phyloP scores from a whole-genome alignment of 2,888 invertebrate species.

The Meiosimyza decipiens region DNA sequence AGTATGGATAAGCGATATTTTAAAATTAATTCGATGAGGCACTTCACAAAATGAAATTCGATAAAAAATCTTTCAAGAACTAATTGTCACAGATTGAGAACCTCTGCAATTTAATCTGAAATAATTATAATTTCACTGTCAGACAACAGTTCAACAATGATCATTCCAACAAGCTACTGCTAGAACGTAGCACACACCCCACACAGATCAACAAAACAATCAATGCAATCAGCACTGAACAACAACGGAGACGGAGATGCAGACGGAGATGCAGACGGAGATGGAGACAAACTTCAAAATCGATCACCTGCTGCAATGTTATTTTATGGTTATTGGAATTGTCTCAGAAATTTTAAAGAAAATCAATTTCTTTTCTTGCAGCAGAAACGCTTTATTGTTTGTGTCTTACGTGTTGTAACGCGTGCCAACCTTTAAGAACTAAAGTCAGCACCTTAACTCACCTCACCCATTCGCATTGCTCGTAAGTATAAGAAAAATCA shows the following conservation, averaged over 20 bases:
- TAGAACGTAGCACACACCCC: too few relatives aligned
- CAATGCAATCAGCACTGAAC: neutral
- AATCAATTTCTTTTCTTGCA: neutral
- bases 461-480: constrained; percentile 2
- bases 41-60: too few relatives aligned
- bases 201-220: constrained; percentile 13
- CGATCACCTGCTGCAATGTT: constrained; percentile 43
- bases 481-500: too few relatives aligned
- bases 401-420: neutral
- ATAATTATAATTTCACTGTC: too few relatives aligned
- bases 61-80: too few relatives aligned
- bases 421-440: constrained; percentile 18
- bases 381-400: neutral
- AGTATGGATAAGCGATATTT: too few relatives aligned
- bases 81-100: too few relatives aligned
- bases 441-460: neutral
- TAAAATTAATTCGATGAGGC: too few relatives aligned
- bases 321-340: constrained; percentile 44
- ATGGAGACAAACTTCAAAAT: constrained; percentile 16
- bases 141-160: too few relatives aligned
- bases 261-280: too few relatives aligned
- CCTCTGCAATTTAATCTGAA: too few relatives aligned
- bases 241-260: too few relatives aligned
- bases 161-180: neutral
- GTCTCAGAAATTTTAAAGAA: constrained; percentile 16